phyloP scores from a whole-genome alignment of 2,797 vertebrate genomes.

The Brotula barbata region DNA sequence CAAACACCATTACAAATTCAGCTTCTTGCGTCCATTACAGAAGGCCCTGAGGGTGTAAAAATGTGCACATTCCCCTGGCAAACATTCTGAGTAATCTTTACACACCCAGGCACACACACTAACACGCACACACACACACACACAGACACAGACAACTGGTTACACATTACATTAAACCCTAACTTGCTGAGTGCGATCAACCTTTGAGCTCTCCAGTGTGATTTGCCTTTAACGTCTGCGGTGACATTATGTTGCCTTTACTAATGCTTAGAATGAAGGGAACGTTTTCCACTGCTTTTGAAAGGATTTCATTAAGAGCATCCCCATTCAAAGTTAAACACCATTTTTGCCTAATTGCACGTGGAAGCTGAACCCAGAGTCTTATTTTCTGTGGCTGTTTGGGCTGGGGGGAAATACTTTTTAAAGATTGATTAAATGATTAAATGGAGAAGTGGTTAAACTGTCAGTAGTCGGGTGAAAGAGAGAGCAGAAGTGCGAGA shows the following conservation, averaged over 20 bases:
- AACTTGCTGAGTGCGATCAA: slow-evolving; percentile 36
- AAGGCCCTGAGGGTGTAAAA: slow-evolving; percentile 19
- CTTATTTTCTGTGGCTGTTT: slow-evolving; percentile 32
- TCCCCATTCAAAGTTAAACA: too few relatives aligned
- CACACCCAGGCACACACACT: too few relatives aligned
- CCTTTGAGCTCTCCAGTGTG: slow-evolving; percentile 41
- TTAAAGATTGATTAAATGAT: slow-evolving; percentile 60
- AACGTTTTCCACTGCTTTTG: slow-evolving; percentile 20
- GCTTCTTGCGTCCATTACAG: slow-evolving; percentile 20
- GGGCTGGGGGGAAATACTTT: slow-evolving; percentile 16
- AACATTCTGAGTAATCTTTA: slow-evolving; percentile 12
- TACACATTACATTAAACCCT: slow-evolving; percentile 43
- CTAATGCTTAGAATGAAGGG: slow-evolving; percentile 24
- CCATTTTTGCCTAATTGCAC: slow-evolving; percentile 28
- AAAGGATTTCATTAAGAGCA: too few relatives aligned
- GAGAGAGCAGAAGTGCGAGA: slow-evolving; percentile 31
- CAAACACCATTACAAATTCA: slow-evolving; percentile 27
- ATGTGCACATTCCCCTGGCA: slow-evolving; percentile 20
- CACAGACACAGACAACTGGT: slow-evolving; percentile 21
- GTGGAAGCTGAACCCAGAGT: slow-evolving; percentile 15
- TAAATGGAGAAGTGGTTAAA: slow-evolving; percentile 62
- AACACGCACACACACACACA: too few relatives aligned
- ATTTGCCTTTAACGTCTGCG: slow-evolving; percentile 28
- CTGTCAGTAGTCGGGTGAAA: slow-evolving; percentile 38
- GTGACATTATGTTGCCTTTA: slow-evolving; percentile 25